Conservation (phyloP, 2,113 vertebrate genomes). For the Forbesichthys papilliferus region DNA sequence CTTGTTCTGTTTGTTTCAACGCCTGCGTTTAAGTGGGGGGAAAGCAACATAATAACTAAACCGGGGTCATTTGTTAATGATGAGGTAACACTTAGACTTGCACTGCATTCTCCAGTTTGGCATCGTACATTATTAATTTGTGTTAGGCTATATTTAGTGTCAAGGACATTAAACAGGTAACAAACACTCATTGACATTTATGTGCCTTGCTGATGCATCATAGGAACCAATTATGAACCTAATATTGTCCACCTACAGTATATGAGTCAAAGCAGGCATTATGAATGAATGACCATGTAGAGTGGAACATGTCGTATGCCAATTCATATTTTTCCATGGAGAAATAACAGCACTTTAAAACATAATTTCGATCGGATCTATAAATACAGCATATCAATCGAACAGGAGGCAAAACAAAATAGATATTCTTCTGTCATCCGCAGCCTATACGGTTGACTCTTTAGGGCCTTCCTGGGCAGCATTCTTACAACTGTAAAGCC, state of each 20-base stretch:
- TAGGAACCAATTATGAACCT: constrained; percentile 27
- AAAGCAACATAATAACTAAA: constrained; percentile 60
- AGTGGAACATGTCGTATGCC: neutral
- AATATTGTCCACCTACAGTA: constrained; percentile 23
- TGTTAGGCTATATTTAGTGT: constrained; percentile 21
- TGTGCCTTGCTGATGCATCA: constrained; percentile 43
- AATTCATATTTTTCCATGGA: constrained; percentile 9
- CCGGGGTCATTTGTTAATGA: constrained; percentile 71
- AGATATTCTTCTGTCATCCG: constrained; percentile 32
- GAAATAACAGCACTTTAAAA: constrained; percentile 34
- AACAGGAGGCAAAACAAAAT: constrained; percentile 19
- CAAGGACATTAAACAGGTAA: constrained; percentile 30
- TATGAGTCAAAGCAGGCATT: constrained; percentile 7
- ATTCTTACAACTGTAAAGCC: constrained; percentile 89
- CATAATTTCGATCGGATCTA: constrained; percentile 53
- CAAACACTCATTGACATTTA: constrained; percentile 26
- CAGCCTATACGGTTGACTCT: constrained; percentile 84
- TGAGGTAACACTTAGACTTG: constrained; percentile 77
- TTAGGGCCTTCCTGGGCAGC: constrained; percentile 80
- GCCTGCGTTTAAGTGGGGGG: constrained; percentile 70
- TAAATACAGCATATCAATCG: constrained; percentile 69
- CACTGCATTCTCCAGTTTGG: constrained; percentile 61
- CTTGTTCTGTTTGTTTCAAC: constrained; percentile 73
- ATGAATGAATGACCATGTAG: constrained; percentile 21
- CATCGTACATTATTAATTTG: constrained; percentile 57